Conservation (phyloP, 2,888 invertebrate species). For the Hetaerina titia region DNA sequence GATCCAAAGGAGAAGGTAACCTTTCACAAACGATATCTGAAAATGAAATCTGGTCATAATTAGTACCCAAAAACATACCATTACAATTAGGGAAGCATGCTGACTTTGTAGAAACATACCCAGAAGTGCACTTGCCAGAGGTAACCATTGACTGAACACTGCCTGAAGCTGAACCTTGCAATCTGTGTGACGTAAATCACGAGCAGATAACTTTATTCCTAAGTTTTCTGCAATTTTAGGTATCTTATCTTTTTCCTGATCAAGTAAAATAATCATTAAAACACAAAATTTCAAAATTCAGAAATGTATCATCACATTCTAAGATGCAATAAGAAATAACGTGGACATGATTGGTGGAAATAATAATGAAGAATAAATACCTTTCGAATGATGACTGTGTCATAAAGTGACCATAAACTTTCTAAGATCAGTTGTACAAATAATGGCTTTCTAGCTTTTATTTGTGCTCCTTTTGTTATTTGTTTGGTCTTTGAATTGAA, state of each 20-base stretch:
- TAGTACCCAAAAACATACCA: neutral
- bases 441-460: conserved; percentile 93
- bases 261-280: conserved; percentile 66
- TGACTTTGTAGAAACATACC: conserved; percentile 73
- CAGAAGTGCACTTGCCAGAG: conserved; percentile 89
- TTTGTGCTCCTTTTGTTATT: conserved; percentile 92
- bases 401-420: conserved; percentile 94
- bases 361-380: conserved; percentile 72
- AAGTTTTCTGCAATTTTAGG: conserved; percentile 86
- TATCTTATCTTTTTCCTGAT: conserved; percentile 84
- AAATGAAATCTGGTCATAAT: conserved; percentile 67
- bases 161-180: conserved; percentile 88
- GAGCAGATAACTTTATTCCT: conserved; percentile 85
- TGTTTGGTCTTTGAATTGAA: conserved; percentile 90
- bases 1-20: conserved; percentile 89
- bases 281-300: conserved; percentile 42
- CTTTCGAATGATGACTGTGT: conserved; percentile 86
- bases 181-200: conserved; percentile 90
- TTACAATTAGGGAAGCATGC: neutral
- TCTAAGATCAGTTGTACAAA: conserved; percentile 95
- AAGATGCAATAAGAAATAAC: neutral
- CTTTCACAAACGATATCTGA: conserved; percentile 86
- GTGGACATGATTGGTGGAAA: neutral
- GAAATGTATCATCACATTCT: neutral
- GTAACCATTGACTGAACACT: conserved; percentile 93